Base-by-base conservation (phyloP, 2,797 vertebrate genomes). In the Enteromius mattozi region DNA sequence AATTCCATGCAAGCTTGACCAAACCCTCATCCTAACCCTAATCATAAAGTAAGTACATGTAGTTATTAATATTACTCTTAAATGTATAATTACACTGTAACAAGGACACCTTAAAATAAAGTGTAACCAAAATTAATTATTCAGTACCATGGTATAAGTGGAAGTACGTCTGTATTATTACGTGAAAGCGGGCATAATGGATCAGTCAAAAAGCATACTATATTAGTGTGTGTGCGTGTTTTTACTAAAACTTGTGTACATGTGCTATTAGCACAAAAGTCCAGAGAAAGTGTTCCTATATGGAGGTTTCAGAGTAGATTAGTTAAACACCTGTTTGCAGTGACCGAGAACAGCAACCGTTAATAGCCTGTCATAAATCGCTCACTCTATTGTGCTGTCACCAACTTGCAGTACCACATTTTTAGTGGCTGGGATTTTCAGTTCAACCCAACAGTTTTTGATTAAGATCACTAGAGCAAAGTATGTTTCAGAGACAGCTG, bases 251-350 rank as follows among this genome's bases (percentile, higher is more conserved):
- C 8, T 51, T 10, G 17, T 61, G 74, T 71, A 21, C 10, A 24
- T 71, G 30, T 51, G 76, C n/a, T 42, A 8, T 27, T 72, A 40
- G 3, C n/a, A 19, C 42, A 66, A 19, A 30, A 66, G 42, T 27
- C 42, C 75, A 72, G 65, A 74, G 71, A 83, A 70, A 79, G 27
- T 86, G 81, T 88, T 87, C 90, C 89, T 90, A 91, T 83, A 83
- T 77, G 90, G 91, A 86, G 87, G 80, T 87, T 85, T 87, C 80
- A 85, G 88, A 88, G 89, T 84, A 61, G 83, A 87, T 90, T 93
- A 91, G 86, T 93, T 90, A 93, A 94, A 94, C 94, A 95, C 93
- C 93, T 95, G 93, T 95, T 94, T 93, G 90, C 87, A 91, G 92
- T 86, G 87, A 92, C 90, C 90, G 86, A 93, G 91, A 93, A 91